These are phyloP conservation scores for Lacanobia wlatinum DNA, from an alignment of 2,888 invertebrate genomes.

Conservation along the genomic window DNA sequence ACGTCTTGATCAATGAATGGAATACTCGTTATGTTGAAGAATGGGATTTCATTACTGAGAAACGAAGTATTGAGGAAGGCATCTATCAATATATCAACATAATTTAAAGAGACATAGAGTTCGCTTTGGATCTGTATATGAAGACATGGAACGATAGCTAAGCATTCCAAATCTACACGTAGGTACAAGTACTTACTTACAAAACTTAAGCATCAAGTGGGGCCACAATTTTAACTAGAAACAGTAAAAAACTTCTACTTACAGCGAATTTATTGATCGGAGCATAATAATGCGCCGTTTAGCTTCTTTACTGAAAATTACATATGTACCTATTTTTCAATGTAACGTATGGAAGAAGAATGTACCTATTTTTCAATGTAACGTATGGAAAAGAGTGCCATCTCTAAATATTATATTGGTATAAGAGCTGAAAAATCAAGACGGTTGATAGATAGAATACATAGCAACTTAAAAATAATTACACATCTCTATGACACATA, in stretches of 20 bases:
- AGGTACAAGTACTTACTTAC: neutral
- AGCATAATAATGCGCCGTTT: neutral
- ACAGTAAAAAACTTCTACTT: neutral
- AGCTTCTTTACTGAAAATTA: no score
- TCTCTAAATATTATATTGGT: no score
- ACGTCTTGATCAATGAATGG: slow-evolving; percentile 38
- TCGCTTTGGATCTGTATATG: neutral
- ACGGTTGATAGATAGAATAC: no score
- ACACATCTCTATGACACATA: no score
- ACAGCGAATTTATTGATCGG: neutral
- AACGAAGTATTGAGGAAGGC: neutral
- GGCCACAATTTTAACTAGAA: neutral
- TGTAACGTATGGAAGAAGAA: no score
- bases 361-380: no score
- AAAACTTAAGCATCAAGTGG: neutral
- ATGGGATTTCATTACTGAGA: slow-evolving; percentile 12
- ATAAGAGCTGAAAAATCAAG: no score
- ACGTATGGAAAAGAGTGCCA: no score
- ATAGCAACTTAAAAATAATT: no score
- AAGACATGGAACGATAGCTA: neutral
- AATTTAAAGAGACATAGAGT: neutral
- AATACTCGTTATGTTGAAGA: neutral
- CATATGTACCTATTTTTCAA: no score
- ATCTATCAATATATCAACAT: neutral
- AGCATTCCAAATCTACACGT: neutral